phyloP scores from a whole-genome alignment of 2,888 invertebrate species.

The Phymatocera aterrima region DNA sequence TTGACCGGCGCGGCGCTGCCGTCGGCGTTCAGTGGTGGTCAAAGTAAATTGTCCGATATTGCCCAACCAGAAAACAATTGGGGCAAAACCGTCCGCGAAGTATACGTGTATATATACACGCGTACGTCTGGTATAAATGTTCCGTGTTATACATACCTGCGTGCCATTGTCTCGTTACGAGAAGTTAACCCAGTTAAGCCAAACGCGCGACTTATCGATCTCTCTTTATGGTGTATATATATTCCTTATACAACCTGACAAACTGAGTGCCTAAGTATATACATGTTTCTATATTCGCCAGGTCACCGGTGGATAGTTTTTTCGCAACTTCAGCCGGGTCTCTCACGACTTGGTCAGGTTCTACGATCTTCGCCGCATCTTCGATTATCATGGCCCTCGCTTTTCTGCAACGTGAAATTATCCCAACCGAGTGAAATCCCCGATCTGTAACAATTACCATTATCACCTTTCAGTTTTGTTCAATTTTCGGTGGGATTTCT shows the following conservation, averaged over 20 bases:
- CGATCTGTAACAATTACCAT: too few species aligned
- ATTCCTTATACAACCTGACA: background rate
- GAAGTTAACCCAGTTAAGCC: constrained; percentile 36
- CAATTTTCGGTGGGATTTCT: too few species aligned
- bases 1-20: too few species aligned
- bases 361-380: background rate
- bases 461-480: too few species aligned
- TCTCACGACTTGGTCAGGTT: constrained; percentile 14
- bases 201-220: background rate
- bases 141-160: too few species aligned
- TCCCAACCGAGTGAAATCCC: background rate
- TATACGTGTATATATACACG: background rate
- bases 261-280: background rate
- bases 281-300: constrained; percentile 17
- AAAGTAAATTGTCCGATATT: too few species aligned
- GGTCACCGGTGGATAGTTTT: constrained; percentile 30
- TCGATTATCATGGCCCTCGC: background rate
- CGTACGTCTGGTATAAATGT: background rate
- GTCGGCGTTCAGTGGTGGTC: too few species aligned
- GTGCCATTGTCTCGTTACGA: constrained; percentile 26
- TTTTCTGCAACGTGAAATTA: background rate
- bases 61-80: too few species aligned
- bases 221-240: background rate
- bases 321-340: constrained; percentile 12
- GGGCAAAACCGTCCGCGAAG: too few species aligned